Evolutionary conservation across 2,113 vertebrate species (phyloP), one percentile per base, ranked within the genome.

Genomic region (Boulengeromyrus knoepffleri): DNA sequence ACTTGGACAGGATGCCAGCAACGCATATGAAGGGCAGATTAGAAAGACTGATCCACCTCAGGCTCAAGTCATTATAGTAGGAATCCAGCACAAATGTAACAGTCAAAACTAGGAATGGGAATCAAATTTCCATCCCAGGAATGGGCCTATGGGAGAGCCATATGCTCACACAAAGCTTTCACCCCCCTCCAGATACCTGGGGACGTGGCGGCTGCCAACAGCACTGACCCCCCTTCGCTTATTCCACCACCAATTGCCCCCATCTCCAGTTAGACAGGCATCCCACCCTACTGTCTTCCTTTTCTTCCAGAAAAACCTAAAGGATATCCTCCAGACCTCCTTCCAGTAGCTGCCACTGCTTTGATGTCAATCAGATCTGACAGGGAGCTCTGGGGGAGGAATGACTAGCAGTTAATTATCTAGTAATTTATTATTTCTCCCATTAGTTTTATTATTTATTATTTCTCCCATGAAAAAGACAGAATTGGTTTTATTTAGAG

Each of bases 351-450:
- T 27, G 13, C 24, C 49, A 2, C n/a, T 87, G 19, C 21, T 53
- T 88, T 77, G 88, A 89, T 42, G 80, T 42, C 88, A 89, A 70
- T 85, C 49, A 12, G 24, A 89, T 47, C 88, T 85, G 90, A 90
- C 74, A 90, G 90, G 85, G 58, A 53, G 39, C 70, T 47, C 45
- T 70, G 50, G 80, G 88, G 66, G 52, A 90, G 70, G 56, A 45
- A 62, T 88, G 74, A 88, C 80, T 85, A 53, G 52, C 84, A 86
- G 56, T n/a, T 90, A 15, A 21, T 52, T 53, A 21, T 85, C n/a
- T 50, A n/a, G 53, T 36, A 56, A 46, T 42, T 21, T 83, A 15
- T 46, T 91, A n/a, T 70, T 88, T 77, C 24, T 53, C 9, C 31
- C 74, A 10, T 56, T 88, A 70, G 31, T 19, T 9, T 46, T 49